phyloP scores from a whole-genome alignment of 2,888 invertebrate genomes.

The Orthosia gracilis region DNA sequence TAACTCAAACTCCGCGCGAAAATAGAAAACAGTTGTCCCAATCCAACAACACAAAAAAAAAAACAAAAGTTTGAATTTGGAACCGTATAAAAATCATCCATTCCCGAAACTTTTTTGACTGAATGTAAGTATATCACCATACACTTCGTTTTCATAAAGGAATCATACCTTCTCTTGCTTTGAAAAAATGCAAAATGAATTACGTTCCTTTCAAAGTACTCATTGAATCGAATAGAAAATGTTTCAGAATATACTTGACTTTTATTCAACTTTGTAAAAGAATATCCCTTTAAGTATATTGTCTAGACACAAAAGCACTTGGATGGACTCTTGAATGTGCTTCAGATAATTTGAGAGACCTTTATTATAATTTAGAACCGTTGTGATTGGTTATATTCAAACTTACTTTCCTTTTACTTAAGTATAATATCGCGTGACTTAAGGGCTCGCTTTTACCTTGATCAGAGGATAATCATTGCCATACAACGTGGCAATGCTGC shows the following conservation, averaged over 20 bases:
- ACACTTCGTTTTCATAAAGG: background rate
- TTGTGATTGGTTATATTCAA: constrained; percentile 2
- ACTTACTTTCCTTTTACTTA: too few relatives aligned
- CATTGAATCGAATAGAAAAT: constrained; percentile 18
- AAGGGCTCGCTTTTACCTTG: too few relatives aligned
- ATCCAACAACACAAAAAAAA: too few relatives aligned
- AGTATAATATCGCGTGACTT: too few relatives aligned
- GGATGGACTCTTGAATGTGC: constrained; percentile 17
- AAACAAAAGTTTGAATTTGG: too few relatives aligned
- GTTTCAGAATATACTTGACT: constrained; percentile 17
- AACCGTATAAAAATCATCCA: too few relatives aligned
- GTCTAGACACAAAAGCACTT: constrained; percentile 34
- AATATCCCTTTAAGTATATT: constrained; percentile 11
- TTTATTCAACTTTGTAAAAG: constrained; percentile 21
- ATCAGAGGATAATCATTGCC: too few relatives aligned
- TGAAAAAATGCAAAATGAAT: background rate
- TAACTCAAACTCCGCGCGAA: too few relatives aligned
- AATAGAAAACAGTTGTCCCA: too few relatives aligned
- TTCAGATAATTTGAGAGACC: constrained; percentile 12
- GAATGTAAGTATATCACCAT: background rate
- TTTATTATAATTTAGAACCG: background rate
- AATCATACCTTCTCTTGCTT: background rate
- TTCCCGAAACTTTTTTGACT: too few relatives aligned
- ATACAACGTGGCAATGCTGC: too few relatives aligned
- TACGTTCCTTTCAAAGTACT: constrained; percentile 1